Conservation (phyloP, 2,113 vertebrate genomes). For the Dipodomys merriami region DNA sequence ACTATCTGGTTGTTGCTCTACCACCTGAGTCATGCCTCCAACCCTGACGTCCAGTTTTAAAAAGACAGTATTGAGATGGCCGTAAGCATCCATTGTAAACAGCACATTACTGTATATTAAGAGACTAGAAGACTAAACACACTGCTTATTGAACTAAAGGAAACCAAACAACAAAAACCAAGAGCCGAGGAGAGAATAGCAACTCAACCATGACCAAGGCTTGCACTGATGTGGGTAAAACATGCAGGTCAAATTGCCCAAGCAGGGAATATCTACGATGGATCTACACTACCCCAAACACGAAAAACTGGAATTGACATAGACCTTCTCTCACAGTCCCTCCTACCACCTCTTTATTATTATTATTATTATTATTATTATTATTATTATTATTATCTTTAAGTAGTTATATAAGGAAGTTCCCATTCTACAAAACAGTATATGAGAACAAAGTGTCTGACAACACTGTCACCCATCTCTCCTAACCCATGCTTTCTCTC, state of each 20-base stretch:
- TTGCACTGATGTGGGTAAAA: not conserved
- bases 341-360: not conserved
- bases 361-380: no score
- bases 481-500: no score
- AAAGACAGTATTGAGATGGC: not conserved
- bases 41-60: not conserved
- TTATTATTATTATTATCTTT: no score
- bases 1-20: no score
- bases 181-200: not conserved
- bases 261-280: not conserved
- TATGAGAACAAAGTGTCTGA: no score
- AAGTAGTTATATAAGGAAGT: no score
- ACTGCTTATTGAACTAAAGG: not conserved
- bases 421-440: no score
- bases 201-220: not conserved
- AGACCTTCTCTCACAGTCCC: not conserved
- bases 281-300: not conserved
- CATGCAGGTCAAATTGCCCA: not conserved
- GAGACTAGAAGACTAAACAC: not conserved
- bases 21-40: no score
- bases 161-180: not conserved
- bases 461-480: no score
- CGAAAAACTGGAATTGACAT: not conserved
- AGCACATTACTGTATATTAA: rapidly evolving
- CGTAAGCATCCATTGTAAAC: not conserved